Conservation (phyloP, 2,797 vertebrate species). For the Phyllotis vaccarum region DNA sequence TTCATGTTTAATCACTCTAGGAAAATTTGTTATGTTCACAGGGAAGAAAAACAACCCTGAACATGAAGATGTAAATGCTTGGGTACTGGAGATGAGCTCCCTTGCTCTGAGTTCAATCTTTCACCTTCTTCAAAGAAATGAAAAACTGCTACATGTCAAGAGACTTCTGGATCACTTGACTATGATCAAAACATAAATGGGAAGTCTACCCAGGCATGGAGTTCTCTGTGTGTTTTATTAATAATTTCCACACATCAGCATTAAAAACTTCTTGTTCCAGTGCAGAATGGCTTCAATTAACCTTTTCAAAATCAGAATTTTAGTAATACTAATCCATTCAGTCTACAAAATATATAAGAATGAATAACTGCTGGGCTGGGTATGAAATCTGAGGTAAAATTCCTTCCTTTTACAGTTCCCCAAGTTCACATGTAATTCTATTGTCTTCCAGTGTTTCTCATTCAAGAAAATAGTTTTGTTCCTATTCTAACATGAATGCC, state of each 20-base stretch:
- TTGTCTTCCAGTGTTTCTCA: not conserved
- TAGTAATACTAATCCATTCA: not conserved
- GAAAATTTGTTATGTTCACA: not conserved
- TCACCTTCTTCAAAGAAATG: not conserved
- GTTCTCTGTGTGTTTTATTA: slow-evolving; percentile 9
- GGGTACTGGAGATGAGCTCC: not conserved
- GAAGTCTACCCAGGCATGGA: not conserved
- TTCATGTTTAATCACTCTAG: slow-evolving; percentile 12
- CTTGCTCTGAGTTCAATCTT: not conserved
- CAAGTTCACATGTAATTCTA: not conserved
- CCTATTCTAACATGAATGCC: not conserved
- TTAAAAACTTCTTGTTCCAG: slow-evolving; percentile 28
- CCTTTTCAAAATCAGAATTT: slow-evolving; percentile 1
- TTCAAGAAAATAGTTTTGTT: not conserved
- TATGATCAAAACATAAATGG: slow-evolving; percentile 33
- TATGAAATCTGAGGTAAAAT: not conserved
- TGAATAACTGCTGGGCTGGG: slow-evolving; percentile 10
- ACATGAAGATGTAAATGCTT: not conserved
- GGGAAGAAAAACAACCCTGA: not conserved
- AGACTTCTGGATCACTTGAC: not conserved
- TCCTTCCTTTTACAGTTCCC: not conserved
- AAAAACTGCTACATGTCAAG: not conserved
- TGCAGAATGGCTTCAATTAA: slow-evolving; percentile 23
- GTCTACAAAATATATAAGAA: not conserved
- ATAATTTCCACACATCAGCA: not conserved